Evolutionary conservation across 2,797 vertebrate species (phyloP).

Genomic region (Apogon talboti): DNA sequence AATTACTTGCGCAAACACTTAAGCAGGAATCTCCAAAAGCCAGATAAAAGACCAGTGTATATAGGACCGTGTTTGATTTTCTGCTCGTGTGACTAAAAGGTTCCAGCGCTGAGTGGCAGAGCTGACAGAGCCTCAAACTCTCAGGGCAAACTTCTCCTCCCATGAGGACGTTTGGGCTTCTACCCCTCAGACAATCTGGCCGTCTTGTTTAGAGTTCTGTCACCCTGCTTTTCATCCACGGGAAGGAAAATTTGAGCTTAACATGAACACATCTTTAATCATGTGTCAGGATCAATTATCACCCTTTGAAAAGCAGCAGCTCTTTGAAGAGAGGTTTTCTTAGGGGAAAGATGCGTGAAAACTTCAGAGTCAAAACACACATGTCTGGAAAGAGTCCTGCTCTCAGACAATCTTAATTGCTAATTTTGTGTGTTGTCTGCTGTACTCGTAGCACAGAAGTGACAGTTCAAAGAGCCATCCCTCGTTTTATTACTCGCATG

Average conservation of each 20-base stretch:
- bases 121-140: constrained; percentile 47
- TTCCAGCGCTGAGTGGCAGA: constrained; percentile 41
- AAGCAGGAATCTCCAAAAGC: background rate
- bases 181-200: constrained; percentile 60
- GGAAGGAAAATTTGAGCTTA: constrained; percentile 76
- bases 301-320: constrained; percentile 66
- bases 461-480: constrained; percentile 74
- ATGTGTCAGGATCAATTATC: constrained; percentile 84
- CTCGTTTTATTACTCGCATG: constrained; percentile 55
- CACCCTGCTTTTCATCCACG: constrained; percentile 79
- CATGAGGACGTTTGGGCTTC: constrained; percentile 48
- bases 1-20: background rate
- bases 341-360: constrained; percentile 66
- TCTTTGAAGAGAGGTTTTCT: constrained; percentile 44
- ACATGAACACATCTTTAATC: constrained; percentile 85
- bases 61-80: background rate
- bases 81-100: constrained; percentile 35
- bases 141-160: constrained; percentile 55
- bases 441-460: constrained; percentile 49
- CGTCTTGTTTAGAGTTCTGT: constrained; percentile 82
- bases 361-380: constrained; percentile 57
- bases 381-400: constrained; percentile 68
- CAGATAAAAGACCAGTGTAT: background rate
- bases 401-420: constrained; percentile 72
- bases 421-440: constrained; percentile 65